These are phyloP conservation scores for Paragorgia papillata DNA, from an alignment of 92 coral and sea anemone species.

Conservation along the genomic window DNA sequence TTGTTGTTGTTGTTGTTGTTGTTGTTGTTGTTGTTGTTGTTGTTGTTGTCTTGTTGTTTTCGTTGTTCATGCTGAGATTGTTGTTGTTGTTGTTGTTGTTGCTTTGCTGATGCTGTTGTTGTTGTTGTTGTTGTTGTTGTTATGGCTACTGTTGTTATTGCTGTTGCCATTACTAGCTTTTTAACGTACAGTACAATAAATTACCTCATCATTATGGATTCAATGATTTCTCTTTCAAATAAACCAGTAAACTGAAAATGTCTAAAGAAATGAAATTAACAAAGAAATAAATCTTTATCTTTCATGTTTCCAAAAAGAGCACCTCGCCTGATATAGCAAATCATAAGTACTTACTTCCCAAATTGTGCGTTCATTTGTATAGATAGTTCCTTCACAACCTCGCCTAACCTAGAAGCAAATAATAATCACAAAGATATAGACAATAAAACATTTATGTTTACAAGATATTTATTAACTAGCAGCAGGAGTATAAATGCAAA, in stretches of 20 bases:
- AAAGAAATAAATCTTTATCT: neutral
- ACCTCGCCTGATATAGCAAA: too few species aligned
- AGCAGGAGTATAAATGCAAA: constrained; percentile 19
- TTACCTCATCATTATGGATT: constrained; percentile 96
- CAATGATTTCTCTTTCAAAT: constrained; percentile 73
- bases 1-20: too few species aligned
- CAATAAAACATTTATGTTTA: too few species aligned
- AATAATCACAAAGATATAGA: constrained; percentile 2
- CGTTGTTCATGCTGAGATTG: neutral
- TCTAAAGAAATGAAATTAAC: constrained; percentile 38
- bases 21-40: too few species aligned
- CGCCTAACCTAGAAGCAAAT: constrained; percentile 60
- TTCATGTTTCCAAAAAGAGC: neutral
- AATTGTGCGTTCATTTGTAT: constrained; percentile 63
- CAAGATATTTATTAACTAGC: too few species aligned
- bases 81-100: neutral
- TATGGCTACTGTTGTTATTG: neutral
- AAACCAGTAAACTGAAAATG: constrained; percentile 88
- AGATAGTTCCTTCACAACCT: constrained; percentile 75
- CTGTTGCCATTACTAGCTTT: too few species aligned
- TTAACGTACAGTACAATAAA: neutral
- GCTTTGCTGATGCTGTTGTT: neutral
- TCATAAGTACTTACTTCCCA: constrained; percentile 69
- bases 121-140: constrained; percentile 7
- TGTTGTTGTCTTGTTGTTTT: neutral